Evolutionary conservation across 2,113 vertebrate genomes (phyloP).

Genomic region (Nanorana parkeri): DNA sequence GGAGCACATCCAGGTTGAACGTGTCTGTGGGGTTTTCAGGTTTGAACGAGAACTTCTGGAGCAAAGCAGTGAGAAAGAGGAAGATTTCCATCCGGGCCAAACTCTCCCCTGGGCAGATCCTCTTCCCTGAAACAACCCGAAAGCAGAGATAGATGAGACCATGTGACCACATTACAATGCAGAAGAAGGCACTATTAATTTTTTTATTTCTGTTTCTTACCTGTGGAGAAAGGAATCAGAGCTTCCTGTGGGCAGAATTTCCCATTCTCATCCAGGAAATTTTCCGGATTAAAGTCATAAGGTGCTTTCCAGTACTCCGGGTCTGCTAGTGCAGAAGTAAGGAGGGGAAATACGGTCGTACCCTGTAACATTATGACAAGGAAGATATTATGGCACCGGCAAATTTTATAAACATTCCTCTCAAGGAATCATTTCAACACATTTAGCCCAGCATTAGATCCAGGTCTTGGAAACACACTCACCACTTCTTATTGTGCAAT

Average conservation of each 20-base stretch:
- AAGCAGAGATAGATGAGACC: too few relatives aligned
- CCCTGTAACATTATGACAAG: slow-evolving; percentile 9
- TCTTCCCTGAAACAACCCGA: slow-evolving; percentile 12
- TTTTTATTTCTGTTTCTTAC: slow-evolving; percentile 55
- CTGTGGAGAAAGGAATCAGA: slow-evolving; percentile 72
- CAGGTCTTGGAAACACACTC: too few relatives aligned
- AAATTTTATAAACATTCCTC: too few relatives aligned
- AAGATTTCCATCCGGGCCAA: slow-evolving; percentile 64
- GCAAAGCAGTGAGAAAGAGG: slow-evolving; percentile 59
- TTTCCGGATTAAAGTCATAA: slow-evolving; percentile 57
- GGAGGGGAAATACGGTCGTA: slow-evolving; percentile 45
- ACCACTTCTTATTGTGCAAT: too few relatives aligned
- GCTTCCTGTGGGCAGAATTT: slow-evolving; percentile 67
- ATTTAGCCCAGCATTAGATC: too few relatives aligned
- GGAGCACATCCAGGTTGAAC: slow-evolving; percentile 50
- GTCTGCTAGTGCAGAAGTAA: slow-evolving; percentile 59
- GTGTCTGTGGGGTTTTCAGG: slow-evolving; percentile 58
- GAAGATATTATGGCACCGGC: background rate
- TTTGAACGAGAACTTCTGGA: slow-evolving; percentile 62
- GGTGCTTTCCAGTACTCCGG: slow-evolving; percentile 51
- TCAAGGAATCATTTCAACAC: too few relatives aligned
- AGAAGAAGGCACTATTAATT: too few relatives aligned
- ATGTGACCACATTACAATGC: too few relatives aligned
- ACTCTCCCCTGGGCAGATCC: slow-evolving; percentile 37
- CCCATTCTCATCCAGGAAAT: slow-evolving; percentile 69